Evolutionary conservation across 2,797 vertebrate species (phyloP).

Genomic region (Enteromius afrohamiltoni): DNA sequence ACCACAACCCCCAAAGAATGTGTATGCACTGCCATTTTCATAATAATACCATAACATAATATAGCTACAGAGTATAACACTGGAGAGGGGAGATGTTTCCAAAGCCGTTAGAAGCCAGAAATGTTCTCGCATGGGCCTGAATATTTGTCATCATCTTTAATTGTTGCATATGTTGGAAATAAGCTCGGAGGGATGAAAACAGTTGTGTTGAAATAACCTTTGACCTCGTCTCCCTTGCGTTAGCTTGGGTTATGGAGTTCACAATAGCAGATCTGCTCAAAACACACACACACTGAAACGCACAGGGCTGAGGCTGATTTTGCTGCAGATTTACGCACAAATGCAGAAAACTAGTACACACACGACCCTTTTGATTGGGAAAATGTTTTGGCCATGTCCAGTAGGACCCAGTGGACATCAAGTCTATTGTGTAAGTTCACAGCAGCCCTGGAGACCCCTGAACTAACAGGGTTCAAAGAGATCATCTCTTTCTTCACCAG

Average conservation of each 20-base stretch:
- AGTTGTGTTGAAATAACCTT: constrained; percentile 44
- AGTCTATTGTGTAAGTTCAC: constrained; percentile 32
- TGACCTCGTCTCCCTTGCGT: constrained; percentile 28
- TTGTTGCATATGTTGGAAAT: constrained; percentile 23
- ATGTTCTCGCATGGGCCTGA: not conserved
- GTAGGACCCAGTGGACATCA: constrained; percentile 17
- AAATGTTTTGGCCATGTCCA: constrained; percentile 22
- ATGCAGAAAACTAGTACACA: not conserved
- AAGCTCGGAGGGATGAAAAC: not conserved
- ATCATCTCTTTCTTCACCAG: constrained; percentile 12
- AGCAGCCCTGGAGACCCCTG: constrained; percentile 30
- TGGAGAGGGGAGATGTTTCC: constrained; percentile 3
- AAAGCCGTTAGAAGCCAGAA: not conserved
- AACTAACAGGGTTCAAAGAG: constrained; percentile 22
- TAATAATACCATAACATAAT: constrained; percentile 23
- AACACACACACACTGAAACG: not conserved
- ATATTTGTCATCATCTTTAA: constrained; percentile 38
- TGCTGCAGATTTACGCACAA: constrained; percentile 4
- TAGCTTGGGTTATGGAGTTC: constrained; percentile 30
- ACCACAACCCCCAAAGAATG: constrained; percentile 26
- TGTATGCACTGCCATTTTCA: constrained; percentile 24
- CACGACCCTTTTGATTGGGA: constrained; percentile 15
- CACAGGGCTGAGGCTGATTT: constrained; percentile 16
- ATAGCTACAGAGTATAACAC: not conserved
- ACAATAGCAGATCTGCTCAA: constrained; percentile 8